These are phyloP conservation scores for Dryobota labecula DNA, from an alignment of 2,888 invertebrate genomes.

Conservation along the genomic window DNA sequence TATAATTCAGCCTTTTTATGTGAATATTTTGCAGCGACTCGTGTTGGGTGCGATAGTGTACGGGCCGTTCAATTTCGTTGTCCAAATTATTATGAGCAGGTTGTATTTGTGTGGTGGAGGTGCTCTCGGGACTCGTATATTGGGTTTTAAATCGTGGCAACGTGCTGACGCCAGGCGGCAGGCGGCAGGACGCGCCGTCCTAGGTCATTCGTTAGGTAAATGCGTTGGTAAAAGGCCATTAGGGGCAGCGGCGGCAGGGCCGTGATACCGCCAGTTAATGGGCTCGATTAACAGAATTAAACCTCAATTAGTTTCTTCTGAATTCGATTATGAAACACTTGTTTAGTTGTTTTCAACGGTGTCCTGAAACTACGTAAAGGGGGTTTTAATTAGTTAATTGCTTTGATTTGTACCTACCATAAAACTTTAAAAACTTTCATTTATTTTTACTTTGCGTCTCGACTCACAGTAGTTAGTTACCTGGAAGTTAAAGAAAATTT, in stretches of 20 bases:
- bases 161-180: conserved; percentile 55
- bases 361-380: neutral
- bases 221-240: conserved; percentile 72
- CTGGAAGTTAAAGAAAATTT: conserved; percentile 14
- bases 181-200: conserved; percentile 46
- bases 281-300: conserved; percentile 74
- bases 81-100: conserved; percentile 45
- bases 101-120: conserved; percentile 39
- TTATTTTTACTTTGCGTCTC: conserved; percentile 31
- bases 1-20: conserved; percentile 18
- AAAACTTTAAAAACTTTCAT: conserved; percentile 9
- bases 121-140: conserved; percentile 58
- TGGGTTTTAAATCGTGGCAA: conserved; percentile 64
- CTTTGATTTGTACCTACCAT: conserved; percentile 3
- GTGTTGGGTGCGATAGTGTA: conserved; percentile 19
- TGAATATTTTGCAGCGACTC: conserved; percentile 5
- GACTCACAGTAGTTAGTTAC: conserved; percentile 14
- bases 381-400: conserved; percentile 1
- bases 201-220: conserved; percentile 69
- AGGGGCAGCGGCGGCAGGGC: conserved; percentile 66
- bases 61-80: conserved; percentile 33
- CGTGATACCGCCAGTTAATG: conserved; percentile 72
- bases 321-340: conserved; percentile 49
- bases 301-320: conserved; percentile 67
- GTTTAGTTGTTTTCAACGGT: neutral